Evolutionary conservation across 2,797 vertebrate genomes (phyloP).

Genomic region (Pipistrellus nathusii): DNA sequence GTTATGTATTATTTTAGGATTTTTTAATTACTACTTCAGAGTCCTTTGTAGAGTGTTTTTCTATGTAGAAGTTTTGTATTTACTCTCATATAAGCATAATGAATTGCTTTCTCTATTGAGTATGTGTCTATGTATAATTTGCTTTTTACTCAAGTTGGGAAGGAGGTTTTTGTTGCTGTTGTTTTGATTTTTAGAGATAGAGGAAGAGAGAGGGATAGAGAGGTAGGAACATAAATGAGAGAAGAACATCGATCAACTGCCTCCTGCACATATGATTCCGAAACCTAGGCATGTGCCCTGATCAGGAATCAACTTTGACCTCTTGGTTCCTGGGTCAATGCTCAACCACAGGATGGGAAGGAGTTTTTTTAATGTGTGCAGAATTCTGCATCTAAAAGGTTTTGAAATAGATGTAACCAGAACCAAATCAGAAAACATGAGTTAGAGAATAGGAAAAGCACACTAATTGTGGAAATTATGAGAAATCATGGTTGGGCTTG

Average conservation of each 20-base stretch:
- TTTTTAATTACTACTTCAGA: slow-evolving; percentile 37
- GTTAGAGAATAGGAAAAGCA: not conserved
- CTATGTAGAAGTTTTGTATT: slow-evolving; percentile 32
- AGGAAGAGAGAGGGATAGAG: no score
- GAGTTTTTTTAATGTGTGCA: not conserved
- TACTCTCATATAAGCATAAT: slow-evolving; percentile 4
- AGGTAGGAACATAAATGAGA: no score
- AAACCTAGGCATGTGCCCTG: no score
- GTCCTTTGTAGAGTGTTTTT: not conserved
- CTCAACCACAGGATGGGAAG: no score
- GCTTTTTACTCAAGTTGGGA: not conserved
- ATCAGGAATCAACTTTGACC: no score
- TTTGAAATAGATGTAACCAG: not conserved
- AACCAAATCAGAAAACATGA: not conserved
- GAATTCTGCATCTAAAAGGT: not conserved
- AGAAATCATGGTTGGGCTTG: not conserved
- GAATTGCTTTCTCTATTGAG: not conserved
- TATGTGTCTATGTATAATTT: not conserved
- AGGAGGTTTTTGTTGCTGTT: no score
- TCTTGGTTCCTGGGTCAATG: no score
- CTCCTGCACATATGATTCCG: no score
- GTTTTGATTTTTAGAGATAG: no score
- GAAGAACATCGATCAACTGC: no score
- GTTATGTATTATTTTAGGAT: slow-evolving; percentile 4
- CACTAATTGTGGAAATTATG: not conserved